These are phyloP conservation scores for Ochropleura leucogaster DNA, from an alignment of 2,888 invertebrate species.

Conservation along the genomic window DNA sequence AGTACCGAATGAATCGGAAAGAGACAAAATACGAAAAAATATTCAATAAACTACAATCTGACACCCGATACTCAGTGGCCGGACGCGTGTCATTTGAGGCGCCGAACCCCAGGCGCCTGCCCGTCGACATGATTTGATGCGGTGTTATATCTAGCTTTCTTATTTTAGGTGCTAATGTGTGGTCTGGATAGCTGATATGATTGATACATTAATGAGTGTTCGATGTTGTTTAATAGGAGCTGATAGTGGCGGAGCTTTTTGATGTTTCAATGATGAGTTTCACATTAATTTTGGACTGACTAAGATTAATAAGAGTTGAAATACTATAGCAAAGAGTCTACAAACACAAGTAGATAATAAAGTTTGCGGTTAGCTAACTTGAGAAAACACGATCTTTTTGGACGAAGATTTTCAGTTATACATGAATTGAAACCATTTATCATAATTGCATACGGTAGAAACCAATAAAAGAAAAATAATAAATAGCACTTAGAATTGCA, in stretches of 20 bases:
- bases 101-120: conserved; percentile 70
- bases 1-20: background rate
- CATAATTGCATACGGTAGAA: background rate
- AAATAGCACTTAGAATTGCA: conserved; percentile 23
- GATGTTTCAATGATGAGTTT: conserved; percentile 1
- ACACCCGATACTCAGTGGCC: conserved; percentile 62
- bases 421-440: background rate
- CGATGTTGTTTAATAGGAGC: conserved; percentile 25
- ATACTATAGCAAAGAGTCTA: background rate
- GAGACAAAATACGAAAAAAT: conserved; percentile 36
- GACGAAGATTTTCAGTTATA: background rate
- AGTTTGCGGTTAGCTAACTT: background rate
- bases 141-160: conserved; percentile 62
- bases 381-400: background rate
- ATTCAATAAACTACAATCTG: conserved; percentile 61
- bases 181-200: conserved; percentile 49
- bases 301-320: background rate
- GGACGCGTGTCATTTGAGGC: conserved; percentile 74
- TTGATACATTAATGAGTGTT: conserved; percentile 45
- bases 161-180: conserved; percentile 57
- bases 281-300: background rate
- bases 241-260: conserved; percentile 12
- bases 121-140: conserved; percentile 60
- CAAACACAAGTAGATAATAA: background rate
- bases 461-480: conserved; percentile 17